phyloP scores from a whole-genome alignment of 1,140 invertebrate species.

The Bombus confusus region DNA sequence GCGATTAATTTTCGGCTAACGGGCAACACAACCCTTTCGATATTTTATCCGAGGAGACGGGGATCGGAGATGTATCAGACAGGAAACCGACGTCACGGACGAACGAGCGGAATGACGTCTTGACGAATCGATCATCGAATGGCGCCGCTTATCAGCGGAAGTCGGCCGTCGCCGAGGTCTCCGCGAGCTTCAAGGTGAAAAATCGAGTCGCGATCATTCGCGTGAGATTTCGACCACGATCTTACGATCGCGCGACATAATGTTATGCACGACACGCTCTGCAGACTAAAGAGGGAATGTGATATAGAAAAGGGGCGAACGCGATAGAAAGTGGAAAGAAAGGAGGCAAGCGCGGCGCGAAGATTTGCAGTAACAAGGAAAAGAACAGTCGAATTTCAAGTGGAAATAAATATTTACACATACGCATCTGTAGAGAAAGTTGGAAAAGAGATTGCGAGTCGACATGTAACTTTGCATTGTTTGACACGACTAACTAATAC shows the following conservation, averaged over 20 bases:
- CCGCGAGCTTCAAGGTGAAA: slow-evolving; percentile 59
- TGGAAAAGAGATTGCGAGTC: no score
- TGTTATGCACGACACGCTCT: slow-evolving; percentile 42
- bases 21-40: slow-evolving; percentile 37
- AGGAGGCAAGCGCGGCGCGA: neutral
- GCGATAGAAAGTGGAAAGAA: neutral
- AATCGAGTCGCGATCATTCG: slow-evolving; percentile 64
- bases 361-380: neutral
- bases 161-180: slow-evolving; percentile 3
- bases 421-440: no score
- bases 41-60: slow-evolving; percentile 43
- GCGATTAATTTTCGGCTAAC: slow-evolving; percentile 57
- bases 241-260: slow-evolving; percentile 29
- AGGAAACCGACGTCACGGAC: slow-evolving; percentile 15
- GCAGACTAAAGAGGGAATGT: neutral
- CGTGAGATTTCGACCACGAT: slow-evolving; percentile 69
- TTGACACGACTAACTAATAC: no score
- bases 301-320: neutral
- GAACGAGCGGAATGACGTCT: slow-evolving; percentile 35
- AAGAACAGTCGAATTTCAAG: neutral
- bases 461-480: no score
- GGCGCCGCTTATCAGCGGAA: slow-evolving; percentile 51
- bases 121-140: slow-evolving; percentile 66
- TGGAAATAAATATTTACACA: neutral
- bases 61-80: neutral